These are phyloP conservation scores for Hapalemur alaotrensis DNA, from an alignment of 2,797 vertebrate species.

Conservation along the genomic window DNA sequence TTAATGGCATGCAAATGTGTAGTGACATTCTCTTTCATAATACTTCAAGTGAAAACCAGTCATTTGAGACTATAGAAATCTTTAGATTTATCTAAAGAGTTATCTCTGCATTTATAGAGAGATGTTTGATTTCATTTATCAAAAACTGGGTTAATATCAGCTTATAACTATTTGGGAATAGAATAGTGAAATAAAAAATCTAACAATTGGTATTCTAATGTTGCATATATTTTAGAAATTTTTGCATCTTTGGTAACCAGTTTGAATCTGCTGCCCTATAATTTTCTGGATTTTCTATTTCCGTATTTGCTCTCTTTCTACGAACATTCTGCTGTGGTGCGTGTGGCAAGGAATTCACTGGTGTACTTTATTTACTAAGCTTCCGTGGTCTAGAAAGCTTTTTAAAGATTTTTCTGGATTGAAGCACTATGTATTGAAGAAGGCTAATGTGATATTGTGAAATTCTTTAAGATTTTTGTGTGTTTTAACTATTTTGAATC, in stretches of 20 bases:
- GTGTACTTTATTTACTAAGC: slow-evolving; percentile 58
- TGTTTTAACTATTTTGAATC: slow-evolving; percentile 51
- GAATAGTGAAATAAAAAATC: slow-evolving; percentile 19
- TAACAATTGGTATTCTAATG: slow-evolving; percentile 2
- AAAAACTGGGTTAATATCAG: slow-evolving; percentile 45
- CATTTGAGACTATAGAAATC: slow-evolving; percentile 49
- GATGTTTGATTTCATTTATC: slow-evolving; percentile 55
- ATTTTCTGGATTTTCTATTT: slow-evolving; percentile 68
- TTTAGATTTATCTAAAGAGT: slow-evolving; percentile 30
- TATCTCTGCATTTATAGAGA: slow-evolving; percentile 40
- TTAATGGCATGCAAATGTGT: slow-evolving; percentile 37
- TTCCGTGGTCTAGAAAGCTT: slow-evolving; percentile 12
- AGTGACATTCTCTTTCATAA: slow-evolving; percentile 37
- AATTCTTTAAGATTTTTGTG: slow-evolving; percentile 55
- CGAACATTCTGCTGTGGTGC: background rate
- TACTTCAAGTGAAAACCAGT: slow-evolving; percentile 44
- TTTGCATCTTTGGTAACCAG: slow-evolving; percentile 50
- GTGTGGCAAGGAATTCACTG: slow-evolving; percentile 46
- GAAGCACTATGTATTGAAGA: slow-evolving; percentile 38
- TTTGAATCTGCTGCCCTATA: slow-evolving; percentile 54
- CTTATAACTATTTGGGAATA: slow-evolving; percentile 20
- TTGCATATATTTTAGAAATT: slow-evolving; percentile 52
- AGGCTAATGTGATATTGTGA: slow-evolving; percentile 33
- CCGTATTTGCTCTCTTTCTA: slow-evolving; percentile 46
- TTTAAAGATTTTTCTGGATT: slow-evolving; percentile 64